Evolutionary conservation across 2,113 vertebrate species (phyloP), one percentile per base, ranked within the genome.

Genomic region (Trinectes maculatus): DNA sequence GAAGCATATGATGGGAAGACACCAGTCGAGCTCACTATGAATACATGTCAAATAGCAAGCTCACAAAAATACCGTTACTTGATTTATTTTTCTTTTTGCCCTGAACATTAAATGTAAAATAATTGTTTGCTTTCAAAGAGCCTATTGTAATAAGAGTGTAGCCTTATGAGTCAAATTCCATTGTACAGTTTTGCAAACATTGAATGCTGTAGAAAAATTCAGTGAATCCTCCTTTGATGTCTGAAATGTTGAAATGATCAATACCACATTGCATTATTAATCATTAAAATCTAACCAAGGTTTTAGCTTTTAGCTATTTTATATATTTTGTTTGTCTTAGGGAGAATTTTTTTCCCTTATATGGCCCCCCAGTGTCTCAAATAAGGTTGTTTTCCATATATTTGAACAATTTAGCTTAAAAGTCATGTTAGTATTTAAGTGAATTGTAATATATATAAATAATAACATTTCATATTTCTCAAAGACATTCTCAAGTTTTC

Each of bases 1-100:
- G 64, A 89, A 85, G 33, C 70, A 92, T 10, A 82, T 91, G 47
- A 90, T 92, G 65, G 82, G 79, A 12, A 91, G 84, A 88, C 63
- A 52, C 9, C 18, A 68, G 31, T 29, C 10, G 24, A 86, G 71
- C 51, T 43, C 29, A 36, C 22, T 13, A 22, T 63, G 51, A 64
- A 47, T 21, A 1, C 15, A 37, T 36, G 6, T 5, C 28, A 10
- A 47, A 22, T 18, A 46, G 8, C 46, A 18, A 33, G 3, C 25
- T 16, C 6, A 21, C 8, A 26, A 39, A 19, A 1, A 3, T 26
- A 1, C 31, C 6, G 8, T 8, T n/a, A n/a, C n/a, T n/a, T n/a
- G n/a, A n/a, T n/a, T n/a, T n/a, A n/a, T n/a, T n/a, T 31, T 8
- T 8, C 29, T 8, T 1, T 36, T 3, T 47, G 11, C 6, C 15